These are phyloP conservation scores for Brachionichthys hirsutus DNA, from an alignment of 2,113 vertebrate species.

Conservation along the genomic window DNA sequence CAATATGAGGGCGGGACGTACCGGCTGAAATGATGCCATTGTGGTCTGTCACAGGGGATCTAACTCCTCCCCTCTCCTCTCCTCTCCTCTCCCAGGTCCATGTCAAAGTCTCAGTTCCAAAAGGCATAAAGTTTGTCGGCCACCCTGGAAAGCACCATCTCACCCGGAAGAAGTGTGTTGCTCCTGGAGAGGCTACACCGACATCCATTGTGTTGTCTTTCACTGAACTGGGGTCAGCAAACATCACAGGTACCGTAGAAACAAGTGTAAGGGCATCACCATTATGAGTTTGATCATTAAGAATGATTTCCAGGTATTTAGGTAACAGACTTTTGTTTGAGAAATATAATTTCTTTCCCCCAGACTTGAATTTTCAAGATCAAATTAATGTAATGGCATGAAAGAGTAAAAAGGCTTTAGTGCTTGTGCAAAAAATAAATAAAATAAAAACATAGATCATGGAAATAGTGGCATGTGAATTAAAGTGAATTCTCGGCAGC, in stretches of 20 bases:
- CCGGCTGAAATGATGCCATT: constrained; percentile 52
- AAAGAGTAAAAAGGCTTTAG: too few relatives aligned
- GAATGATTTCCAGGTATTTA: neutral
- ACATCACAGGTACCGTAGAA: constrained; percentile 82
- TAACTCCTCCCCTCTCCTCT: constrained; percentile 27
- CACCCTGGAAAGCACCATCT: constrained; percentile 88
- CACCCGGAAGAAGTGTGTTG: constrained; percentile 87
- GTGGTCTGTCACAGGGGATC: constrained; percentile 45
- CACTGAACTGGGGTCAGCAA: constrained; percentile 83
- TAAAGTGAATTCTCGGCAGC: constrained; percentile 16
- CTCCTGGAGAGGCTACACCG: constrained; percentile 83
- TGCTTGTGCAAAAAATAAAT: too few relatives aligned
- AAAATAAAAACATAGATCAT: neutral
- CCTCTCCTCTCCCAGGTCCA: constrained; percentile 80
- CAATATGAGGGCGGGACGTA: constrained; percentile 54
- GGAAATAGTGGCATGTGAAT: neutral
- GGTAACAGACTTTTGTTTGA: neutral
- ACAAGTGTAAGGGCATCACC: neutral
- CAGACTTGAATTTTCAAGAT: too few relatives aligned
- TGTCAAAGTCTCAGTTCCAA: constrained; percentile 86
- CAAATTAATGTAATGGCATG: neutral
- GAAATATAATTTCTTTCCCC: neutral
- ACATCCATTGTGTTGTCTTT: constrained; percentile 87
- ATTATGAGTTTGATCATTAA: neutral
- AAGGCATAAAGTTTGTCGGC: constrained; percentile 88